Percentiles rank a stretch among this genome's conserved stretches.
phyloP scores from a whole-genome alignment of 2,888 invertebrate genomes.

The Kryphioiulus occultus region DNA sequence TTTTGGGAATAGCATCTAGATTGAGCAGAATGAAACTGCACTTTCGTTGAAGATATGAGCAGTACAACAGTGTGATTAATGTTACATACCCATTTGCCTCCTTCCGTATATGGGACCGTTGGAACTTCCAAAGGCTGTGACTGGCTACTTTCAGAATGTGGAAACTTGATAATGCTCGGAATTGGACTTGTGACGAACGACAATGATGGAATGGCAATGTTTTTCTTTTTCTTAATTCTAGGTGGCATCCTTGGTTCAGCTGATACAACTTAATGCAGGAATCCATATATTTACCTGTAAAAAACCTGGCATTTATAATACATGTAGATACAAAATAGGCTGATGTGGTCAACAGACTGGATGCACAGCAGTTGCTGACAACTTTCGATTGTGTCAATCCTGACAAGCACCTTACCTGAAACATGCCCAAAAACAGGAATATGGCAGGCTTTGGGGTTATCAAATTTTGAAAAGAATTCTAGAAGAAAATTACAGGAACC shows the following conservation, averaged over 20 bases:
- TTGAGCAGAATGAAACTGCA: too few relatives aligned
- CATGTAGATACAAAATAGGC: too few relatives aligned
- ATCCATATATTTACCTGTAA: neutral
- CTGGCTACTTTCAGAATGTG: neutral
- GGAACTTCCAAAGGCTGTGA: conserved; percentile 32
- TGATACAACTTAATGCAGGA: neutral
- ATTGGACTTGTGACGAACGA: neutral
- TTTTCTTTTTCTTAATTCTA: neutral
- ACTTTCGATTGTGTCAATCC: too few relatives aligned
- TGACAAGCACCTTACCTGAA: too few relatives aligned
- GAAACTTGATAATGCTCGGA: neutral
- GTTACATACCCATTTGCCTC: neutral
- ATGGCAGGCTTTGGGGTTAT: too few relatives aligned
- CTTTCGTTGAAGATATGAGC: too few relatives aligned
- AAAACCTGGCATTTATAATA: neutral
- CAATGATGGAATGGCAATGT: neutral
- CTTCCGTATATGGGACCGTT: neutral
- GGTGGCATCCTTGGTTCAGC: neutral
- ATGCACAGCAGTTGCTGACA: too few relatives aligned
- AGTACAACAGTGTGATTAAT: neutral
- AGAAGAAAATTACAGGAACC: too few relatives aligned
- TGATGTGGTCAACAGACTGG: too few relatives aligned
- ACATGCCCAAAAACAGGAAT: too few relatives aligned
- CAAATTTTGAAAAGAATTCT: too few relatives aligned
- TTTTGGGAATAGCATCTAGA: too few relatives aligned